Evolutionary conservation across 1,140 invertebrate genomes (phyloP).

Genomic region (Neodiprion virginianus): DNA sequence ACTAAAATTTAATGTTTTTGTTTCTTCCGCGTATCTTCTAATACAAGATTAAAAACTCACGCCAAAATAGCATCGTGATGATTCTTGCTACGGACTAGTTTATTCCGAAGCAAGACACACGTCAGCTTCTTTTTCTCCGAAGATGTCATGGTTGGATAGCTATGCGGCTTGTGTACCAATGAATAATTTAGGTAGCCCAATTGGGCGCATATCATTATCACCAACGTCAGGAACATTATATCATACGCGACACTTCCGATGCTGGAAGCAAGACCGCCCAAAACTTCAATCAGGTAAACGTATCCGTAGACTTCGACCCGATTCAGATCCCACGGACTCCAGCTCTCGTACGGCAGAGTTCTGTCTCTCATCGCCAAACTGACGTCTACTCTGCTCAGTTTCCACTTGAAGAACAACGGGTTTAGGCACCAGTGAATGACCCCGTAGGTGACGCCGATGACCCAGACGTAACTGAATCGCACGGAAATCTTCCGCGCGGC

Average conservation of each 20-base stretch:
- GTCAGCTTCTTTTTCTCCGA: not conserved
- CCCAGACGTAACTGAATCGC: constrained; percentile 25
- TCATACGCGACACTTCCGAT: constrained; percentile 35
- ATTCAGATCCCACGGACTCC: constrained; percentile 31
- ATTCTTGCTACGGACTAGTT: not conserved
- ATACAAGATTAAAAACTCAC: not conserved
- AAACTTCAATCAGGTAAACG: constrained; percentile 29
- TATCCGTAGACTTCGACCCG: constrained; percentile 26
- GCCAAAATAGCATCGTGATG: not conserved
- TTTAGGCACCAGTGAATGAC: constrained; percentile 37
- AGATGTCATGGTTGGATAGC: not conserved
- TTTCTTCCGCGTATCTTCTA: too few relatives aligned
- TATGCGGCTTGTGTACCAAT: constrained; percentile 11
- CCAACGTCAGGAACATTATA: constrained; percentile 30
- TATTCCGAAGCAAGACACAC: not conserved
- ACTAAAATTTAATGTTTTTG: too few relatives aligned
- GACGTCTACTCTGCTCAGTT: constrained; percentile 15
- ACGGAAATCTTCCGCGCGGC: constrained; percentile 14
- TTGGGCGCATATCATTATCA: constrained; percentile 33
- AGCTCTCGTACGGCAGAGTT: constrained; percentile 32
- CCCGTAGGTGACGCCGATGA: constrained; percentile 25
- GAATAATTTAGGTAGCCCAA: constrained; percentile 32
- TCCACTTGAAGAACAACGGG: constrained; percentile 27
- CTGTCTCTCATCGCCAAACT: constrained; percentile 14
- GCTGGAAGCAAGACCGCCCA: constrained; percentile 28